phyloP scores from a whole-genome alignment of 2,113 vertebrate genomes.

The Leucoraja erinaceus region DNA sequence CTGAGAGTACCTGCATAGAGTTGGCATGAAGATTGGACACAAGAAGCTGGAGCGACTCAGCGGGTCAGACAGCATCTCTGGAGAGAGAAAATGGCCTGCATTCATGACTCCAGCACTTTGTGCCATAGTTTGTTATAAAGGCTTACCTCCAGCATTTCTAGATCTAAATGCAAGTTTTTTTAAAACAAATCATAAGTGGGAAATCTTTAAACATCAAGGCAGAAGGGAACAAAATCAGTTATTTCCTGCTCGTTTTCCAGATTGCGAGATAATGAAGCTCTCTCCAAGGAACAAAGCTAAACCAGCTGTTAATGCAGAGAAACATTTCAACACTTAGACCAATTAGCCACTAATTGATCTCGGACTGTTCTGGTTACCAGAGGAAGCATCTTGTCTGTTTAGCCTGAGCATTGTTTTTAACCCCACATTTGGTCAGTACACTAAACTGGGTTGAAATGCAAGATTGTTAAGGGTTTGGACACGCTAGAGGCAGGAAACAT shows the following conservation, averaged over 20 bases:
- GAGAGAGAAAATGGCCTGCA: too few species aligned
- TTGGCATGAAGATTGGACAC: too few species aligned
- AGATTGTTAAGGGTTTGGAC: too few species aligned
- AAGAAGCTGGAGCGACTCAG: too few species aligned
- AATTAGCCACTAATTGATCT: slow-evolving; percentile 10
- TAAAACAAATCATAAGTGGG: not conserved
- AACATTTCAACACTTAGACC: not conserved
- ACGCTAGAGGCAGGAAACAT: too few species aligned
- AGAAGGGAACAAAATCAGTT: not conserved
- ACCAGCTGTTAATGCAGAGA: not conserved
- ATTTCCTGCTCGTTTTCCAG: slow-evolving; percentile 5
- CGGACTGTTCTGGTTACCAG: not conserved
- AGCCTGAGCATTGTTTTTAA: not conserved
- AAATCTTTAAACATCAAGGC: not conserved
- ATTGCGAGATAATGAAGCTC: not conserved
- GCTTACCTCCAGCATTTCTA: not conserved
- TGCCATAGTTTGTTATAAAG: not conserved
- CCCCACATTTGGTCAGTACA: not conserved
- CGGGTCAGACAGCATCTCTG: too few species aligned
- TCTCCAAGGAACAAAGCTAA: not conserved
- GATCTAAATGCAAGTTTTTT: not conserved
- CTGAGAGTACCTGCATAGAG: too few species aligned
- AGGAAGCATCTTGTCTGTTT: slow-evolving; percentile 12
- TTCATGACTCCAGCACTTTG: too few species aligned
- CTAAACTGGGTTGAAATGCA: not conserved